Conservation (phyloP, 1,140 invertebrate species). For the Tetramorium alpestre region DNA sequence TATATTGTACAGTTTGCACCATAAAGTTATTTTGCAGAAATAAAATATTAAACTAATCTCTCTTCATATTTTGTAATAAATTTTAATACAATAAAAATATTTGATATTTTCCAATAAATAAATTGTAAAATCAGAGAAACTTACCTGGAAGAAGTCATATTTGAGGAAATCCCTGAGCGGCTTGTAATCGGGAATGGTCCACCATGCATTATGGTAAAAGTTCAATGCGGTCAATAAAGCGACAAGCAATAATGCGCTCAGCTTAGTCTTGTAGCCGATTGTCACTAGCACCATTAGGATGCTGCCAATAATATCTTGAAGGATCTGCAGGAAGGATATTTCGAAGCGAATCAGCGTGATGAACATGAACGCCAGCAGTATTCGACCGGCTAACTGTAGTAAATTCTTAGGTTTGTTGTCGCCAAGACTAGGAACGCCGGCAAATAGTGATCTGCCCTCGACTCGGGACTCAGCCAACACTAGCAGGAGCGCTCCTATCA, state of each 20-base stretch:
- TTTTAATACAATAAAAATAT: constrained; percentile 4
- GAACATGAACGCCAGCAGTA: constrained; percentile 99
- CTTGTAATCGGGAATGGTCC: constrained; percentile 97
- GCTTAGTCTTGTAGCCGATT: constrained; percentile 99
- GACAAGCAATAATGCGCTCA: constrained; percentile 97
- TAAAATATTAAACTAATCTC: background rate
- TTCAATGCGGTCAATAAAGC: constrained; percentile 96
- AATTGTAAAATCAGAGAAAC: constrained; percentile 44
- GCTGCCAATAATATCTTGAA: constrained; percentile 94
- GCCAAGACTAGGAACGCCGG: constrained; percentile 98
- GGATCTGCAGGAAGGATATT: constrained; percentile 94
- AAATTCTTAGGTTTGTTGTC: constrained; percentile 99
- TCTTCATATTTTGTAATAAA: background rate
- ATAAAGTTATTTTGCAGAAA: background rate
- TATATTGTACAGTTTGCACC: background rate
- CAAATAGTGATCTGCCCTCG: constrained; percentile 97
- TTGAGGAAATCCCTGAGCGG: constrained; percentile 99
- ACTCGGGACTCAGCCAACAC: constrained; percentile 97
- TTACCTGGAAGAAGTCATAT: constrained; percentile 99
- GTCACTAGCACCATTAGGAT: constrained; percentile 98
- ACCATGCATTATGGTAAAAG: constrained; percentile 99
- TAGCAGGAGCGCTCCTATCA: constrained; percentile 97
- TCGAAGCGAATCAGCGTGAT: constrained; percentile 98
- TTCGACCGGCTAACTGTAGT: constrained; percentile 97
- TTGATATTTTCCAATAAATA: background rate